phyloP scores from a whole-genome alignment of 2,113 vertebrate genomes.

The Fregata magnificens region DNA sequence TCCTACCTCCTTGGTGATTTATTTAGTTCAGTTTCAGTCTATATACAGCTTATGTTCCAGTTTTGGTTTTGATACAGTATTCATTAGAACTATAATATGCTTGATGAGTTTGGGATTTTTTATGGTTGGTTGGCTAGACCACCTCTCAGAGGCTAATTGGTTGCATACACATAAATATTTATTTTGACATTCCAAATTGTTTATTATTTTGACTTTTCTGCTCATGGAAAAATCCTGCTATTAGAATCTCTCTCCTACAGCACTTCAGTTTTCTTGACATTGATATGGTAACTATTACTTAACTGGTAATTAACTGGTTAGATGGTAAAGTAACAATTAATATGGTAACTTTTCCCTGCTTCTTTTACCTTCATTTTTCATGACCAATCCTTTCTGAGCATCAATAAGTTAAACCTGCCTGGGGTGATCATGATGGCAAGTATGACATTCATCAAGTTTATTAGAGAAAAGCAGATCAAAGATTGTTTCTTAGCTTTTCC shows the following conservation, averaged over 20 bases:
- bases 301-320: no score
- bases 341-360: background rate
- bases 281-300: background rate
- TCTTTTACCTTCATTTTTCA: background rate
- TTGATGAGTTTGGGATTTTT: background rate
- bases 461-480: background rate
- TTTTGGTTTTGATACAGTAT: background rate
- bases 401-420: background rate
- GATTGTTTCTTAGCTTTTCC: background rate
- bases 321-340: background rate
- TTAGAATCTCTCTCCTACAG: background rate
- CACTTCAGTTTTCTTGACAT: background rate
- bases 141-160: background rate
- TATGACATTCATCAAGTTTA: background rate
- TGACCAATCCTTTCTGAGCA: background rate
- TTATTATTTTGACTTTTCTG: background rate
- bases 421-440: background rate
- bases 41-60: background rate
- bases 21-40: slow-evolving; percentile 6
- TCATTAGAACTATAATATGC: background rate
- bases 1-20: background rate
- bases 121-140: background rate
- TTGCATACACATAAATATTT: background rate
- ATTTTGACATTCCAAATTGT: background rate
- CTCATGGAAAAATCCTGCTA: background rate